Percentiles rank a stretch among this genome's conserved stretches.
These are phyloP conservation scores for Cheilosia scutellata DNA, from an alignment of 2,888 invertebrate genomes.

Conservation along the genomic window DNA sequence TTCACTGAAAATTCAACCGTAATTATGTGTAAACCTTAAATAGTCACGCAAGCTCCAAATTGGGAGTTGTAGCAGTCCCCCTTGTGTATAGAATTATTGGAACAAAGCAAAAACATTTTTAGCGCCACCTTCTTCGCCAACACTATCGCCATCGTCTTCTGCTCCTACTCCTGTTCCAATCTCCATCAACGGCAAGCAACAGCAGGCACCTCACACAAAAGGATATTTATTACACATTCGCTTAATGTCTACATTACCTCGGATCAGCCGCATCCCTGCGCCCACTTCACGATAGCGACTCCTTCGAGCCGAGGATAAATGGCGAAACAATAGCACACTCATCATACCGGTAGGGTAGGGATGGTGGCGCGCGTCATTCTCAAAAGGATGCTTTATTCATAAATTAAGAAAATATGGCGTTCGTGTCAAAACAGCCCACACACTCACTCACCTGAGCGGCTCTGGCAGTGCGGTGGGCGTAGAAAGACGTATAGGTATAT, in stretches of 20 bases:
- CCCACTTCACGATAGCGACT: slow-evolving; percentile 10
- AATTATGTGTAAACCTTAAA: slow-evolving; percentile 59
- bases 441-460: slow-evolving; percentile 46
- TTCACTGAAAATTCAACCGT: slow-evolving; percentile 44
- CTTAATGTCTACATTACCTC: slow-evolving; percentile 70
- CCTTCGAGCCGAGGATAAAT: slow-evolving; percentile 46
- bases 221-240: slow-evolving; percentile 70
- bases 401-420: slow-evolving; percentile 73
- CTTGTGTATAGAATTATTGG: slow-evolving; percentile 8
- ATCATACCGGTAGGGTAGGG: slow-evolving; percentile 14
- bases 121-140: neutral
- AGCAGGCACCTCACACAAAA: slow-evolving; percentile 34
- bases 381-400: slow-evolving; percentile 66
- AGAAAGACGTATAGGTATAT: too few species aligned
- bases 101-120: slow-evolving; percentile 21
- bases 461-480: neutral
- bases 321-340: slow-evolving; percentile 66
- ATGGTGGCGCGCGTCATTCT: slow-evolving; percentile 20
- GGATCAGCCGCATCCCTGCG: slow-evolving; percentile 45
- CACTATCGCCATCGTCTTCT: neutral
- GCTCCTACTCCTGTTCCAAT: too few species aligned
- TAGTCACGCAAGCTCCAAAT: slow-evolving; percentile 39
- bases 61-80: too few species aligned
- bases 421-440: slow-evolving; percentile 66
- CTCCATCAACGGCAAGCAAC: neutral